These are phyloP conservation scores for Hoplostethus atlanticus DNA, from an alignment of 2,797 vertebrate genomes.

Conservation along the genomic window DNA sequence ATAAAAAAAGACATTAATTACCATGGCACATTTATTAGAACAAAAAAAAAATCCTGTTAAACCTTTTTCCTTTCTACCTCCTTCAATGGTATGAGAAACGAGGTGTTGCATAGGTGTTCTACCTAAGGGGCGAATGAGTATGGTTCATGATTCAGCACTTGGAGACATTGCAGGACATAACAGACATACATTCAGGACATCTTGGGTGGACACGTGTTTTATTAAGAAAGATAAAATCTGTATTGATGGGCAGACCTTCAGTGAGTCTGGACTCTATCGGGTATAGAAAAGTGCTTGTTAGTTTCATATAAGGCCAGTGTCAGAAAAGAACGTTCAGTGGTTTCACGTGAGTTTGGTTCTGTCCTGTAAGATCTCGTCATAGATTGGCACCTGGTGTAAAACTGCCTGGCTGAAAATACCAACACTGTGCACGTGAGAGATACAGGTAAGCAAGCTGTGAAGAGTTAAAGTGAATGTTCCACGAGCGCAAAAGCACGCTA, in stretches of 20 bases:
- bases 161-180: constrained; percentile 47
- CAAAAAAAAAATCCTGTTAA: constrained; percentile 53
- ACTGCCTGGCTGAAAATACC: constrained; percentile 30
- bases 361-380: too few species aligned
- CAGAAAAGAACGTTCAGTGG: constrained; percentile 13
- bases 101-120: constrained; percentile 70
- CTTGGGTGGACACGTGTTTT: constrained; percentile 19
- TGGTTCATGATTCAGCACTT: constrained; percentile 20
- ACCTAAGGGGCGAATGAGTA: constrained; percentile 61
- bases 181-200: constrained; percentile 60
- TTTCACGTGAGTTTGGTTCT: constrained; percentile 1
- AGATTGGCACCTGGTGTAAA: constrained; percentile 52
- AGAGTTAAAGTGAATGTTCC: too few species aligned
- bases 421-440: not conserved
- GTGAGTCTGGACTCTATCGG: constrained; percentile 20
- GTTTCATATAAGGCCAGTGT: constrained; percentile 56
- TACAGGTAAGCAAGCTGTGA: not conserved
- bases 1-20: not conserved
- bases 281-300: constrained; percentile 32
- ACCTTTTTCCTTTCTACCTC: constrained; percentile 10
- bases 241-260: constrained; percentile 46
- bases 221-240: constrained; percentile 39
- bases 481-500: too few species aligned
- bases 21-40: constrained; percentile 53
- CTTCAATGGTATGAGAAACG: constrained; percentile 25